Conservation (phyloP, 2,797 vertebrate genomes). For the Potorous gilbertii region DNA sequence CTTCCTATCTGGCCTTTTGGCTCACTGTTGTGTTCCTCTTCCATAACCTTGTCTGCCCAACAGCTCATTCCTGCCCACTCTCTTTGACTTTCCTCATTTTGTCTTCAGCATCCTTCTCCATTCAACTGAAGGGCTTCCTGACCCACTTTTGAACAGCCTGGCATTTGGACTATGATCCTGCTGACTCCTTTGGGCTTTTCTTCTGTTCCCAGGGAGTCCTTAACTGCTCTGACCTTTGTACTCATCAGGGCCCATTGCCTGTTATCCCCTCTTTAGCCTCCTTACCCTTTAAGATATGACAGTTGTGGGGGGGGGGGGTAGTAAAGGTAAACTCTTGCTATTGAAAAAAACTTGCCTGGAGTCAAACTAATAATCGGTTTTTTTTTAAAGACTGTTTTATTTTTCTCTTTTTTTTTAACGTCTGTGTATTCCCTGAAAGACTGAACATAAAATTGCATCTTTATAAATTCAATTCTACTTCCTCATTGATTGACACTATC, state of each 20-base stretch:
- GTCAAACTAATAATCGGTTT: background rate
- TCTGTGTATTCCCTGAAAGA: background rate
- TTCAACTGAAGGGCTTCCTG: background rate
- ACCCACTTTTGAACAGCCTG: background rate
- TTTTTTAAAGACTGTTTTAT: background rate
- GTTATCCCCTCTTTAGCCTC: background rate
- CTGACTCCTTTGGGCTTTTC: background rate
- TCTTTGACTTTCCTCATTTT: background rate
- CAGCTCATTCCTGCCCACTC: background rate
- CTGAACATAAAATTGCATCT: background rate
- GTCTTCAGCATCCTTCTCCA: background rate
- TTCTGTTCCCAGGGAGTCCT: background rate
- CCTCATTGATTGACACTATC: background rate
- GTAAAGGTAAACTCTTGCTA: background rate
- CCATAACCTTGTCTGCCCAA: background rate
- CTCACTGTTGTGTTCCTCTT: background rate
- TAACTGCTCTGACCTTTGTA: background rate
- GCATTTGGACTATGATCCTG: background rate
- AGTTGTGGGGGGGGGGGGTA: background rate
- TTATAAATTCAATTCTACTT: background rate
- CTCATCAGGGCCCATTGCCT: background rate
- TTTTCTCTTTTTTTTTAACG: background rate
- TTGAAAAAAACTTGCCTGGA: background rate
- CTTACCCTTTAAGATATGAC: background rate
- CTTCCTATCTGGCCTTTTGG: background rate